Conservation (phyloP, 92 coral and sea anemone species). For the Isaurus tuberculatus region DNA sequence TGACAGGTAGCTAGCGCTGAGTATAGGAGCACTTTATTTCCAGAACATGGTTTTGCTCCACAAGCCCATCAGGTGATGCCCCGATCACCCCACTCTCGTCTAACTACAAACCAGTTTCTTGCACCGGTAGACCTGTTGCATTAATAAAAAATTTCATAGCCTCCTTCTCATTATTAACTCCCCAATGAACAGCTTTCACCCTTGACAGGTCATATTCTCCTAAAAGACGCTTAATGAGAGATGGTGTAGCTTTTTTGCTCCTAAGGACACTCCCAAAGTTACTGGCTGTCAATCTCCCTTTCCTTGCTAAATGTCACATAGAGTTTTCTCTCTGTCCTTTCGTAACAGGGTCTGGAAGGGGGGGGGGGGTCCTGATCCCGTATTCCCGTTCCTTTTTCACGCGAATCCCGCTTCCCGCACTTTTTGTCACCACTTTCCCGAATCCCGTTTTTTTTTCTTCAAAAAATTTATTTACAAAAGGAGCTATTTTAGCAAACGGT, state of each 20-base stretch:
- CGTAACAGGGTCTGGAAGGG: too few species aligned
- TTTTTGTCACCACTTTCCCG: too few species aligned
- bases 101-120: slow-evolving; percentile 9
- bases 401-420: too few species aligned
- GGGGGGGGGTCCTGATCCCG: too few species aligned
- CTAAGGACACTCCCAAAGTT: slow-evolving; percentile 6
- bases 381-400: too few species aligned
- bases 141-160: not conserved
- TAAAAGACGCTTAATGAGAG: slow-evolving; percentile 9
- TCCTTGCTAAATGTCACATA: not conserved
- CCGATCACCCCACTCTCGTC: slow-evolving; percentile 9
- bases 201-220: slow-evolving; percentile 10
- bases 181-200: slow-evolving; percentile 3
- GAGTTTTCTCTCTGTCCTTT: too few species aligned
- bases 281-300: slow-evolving; percentile 12
- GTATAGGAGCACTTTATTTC: slow-evolving; percentile 10
- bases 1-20: too few species aligned
- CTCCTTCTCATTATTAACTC: slow-evolving; percentile 12
- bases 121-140: not conserved
- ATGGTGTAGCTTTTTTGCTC: not conserved
- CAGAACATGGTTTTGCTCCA: slow-evolving; percentile 7
- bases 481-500: too few species aligned
- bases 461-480: too few species aligned
- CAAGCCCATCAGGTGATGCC: slow-evolving; percentile 19
- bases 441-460: too few species aligned